A percentile compares a stretch with the other conserved stretches of the same genome.
Evolutionary conservation across 2,113 vertebrate genomes (phyloP).

Genomic region (Murina feae): DNA sequence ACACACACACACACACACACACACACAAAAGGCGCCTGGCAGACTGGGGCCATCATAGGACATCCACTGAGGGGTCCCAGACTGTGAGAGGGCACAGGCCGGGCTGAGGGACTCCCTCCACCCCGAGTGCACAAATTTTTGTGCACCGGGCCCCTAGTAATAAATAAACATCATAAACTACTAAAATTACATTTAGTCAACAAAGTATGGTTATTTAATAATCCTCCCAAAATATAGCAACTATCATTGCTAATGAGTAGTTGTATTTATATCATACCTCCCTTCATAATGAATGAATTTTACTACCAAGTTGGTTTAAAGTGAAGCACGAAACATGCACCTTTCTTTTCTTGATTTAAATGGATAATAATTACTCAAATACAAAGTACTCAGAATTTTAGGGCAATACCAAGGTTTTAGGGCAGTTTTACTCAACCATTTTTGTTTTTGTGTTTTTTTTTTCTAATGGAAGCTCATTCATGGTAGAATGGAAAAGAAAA

Average conservation of each 20-base stretch:
- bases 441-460: background rate
- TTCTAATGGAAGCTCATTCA: background rate
- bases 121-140: too few relatives aligned
- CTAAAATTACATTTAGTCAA: background rate
- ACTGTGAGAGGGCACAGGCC: too few relatives aligned
- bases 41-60: too few relatives aligned
- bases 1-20: too few relatives aligned
- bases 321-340: background rate
- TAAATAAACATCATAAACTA: background rate
- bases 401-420: background rate
- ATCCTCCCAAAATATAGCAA: background rate
- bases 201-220: background rate
- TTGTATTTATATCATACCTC: background rate
- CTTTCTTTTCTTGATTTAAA: conserved; percentile 9
- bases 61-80: too few relatives aligned
- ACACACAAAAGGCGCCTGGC: too few relatives aligned
- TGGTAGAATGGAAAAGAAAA: background rate
- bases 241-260: background rate
- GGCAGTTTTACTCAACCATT: background rate
- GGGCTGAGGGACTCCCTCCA: too few relatives aligned
- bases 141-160: too few relatives aligned
- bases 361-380: background rate
- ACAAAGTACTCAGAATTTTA: background rate
- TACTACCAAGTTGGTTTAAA: background rate
- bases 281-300: background rate